Base-by-base conservation (phyloP, 2,888 invertebrate genomes). In the Cephus pulcher region DNA sequence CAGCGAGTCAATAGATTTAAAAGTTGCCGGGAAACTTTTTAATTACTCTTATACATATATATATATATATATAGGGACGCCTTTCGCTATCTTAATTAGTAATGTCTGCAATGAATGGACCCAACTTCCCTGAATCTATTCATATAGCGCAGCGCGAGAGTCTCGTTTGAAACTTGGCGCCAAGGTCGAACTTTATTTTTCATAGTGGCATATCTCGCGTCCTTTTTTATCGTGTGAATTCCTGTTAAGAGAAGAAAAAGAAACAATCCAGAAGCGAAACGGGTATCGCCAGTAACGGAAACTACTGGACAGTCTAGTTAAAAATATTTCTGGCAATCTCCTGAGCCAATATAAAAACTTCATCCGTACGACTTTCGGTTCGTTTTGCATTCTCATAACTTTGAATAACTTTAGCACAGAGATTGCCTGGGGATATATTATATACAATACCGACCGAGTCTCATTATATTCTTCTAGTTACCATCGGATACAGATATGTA, bases 21-120 rank as follows among this genome's bases (percentile, higher is more conserved):
- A 80, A 80, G 75, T 79, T 77, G 75, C 35, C 73, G 32, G 35
- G 69, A 80, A 71, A 80, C 78, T 80, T 80, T 75, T 78, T 80
- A 80, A 80, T 80, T 80, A 73, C 75, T 73, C 74, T 74, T 34
- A 35, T 34, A 12, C 2, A 12, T 34, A 23, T 80, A 76, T 75
- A 79, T 69, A 75, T 23, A 74, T 35, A 75, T 32, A 34, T 34
- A 34, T 75, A 75, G 30, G 75, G 32, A n/a, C 40, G 69, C 34
- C 35, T 75, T 75, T 40, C 75, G 68, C 74, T 78, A 78, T 78
- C 78, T 78, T 78, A 80, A 76, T 79, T 75, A 80, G 75, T 75
- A 76, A 40, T 78, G 73, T 75, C 35, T 23, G 35, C 15, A 3
- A 34, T 23, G 40, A 56, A 56, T 23, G 23, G 74, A 74, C 23